Base-by-base conservation (phyloP, 2,113 vertebrate species). In the Astatotilapia flaviijosephi region DNA sequence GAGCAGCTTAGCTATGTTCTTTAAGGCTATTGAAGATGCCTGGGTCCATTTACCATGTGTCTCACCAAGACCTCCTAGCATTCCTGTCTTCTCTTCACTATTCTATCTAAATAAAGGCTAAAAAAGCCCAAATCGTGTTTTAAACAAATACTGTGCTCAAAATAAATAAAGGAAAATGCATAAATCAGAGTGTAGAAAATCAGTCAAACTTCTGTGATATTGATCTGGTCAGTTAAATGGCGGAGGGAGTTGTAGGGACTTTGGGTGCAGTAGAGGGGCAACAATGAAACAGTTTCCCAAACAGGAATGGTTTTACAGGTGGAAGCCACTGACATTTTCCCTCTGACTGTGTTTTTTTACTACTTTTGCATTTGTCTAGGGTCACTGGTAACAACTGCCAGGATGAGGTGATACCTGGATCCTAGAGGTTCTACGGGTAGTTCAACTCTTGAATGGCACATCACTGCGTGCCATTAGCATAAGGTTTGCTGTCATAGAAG, bases 401-500 rank as follows among this genome's bases (percentile, higher is more conserved):
- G 33, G 10, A 65, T 65, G 60, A 65, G 10, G 60, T 12, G 3
- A 65, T 65, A 65, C 33, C 10, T 65, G 60, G 33, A 65, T n/a
- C 10, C 60, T 37, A 21, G 19, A 21, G 35, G 4, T 40, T 68
- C 19, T 12, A 0, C 19, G 7, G 35, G 62, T 40, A 68, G 62
- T 68, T 40, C 35, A 68, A 14, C 35, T 68, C 35, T 65, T 65
- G 19, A 37, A 65, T 65, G 33, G 33, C 60, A 37, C 60, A 65
- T 65, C 10, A 21, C 19, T 21, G 6, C 1, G 0, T 2, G 1
- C 4, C 19, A 40, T 68, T 68, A 40, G 0, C 11, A 21, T 21
- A 6, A 21, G n/a, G 35, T 68, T 68, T 68, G n/a, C 2, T 68
- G 33, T 68, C 60, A 37, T 65, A 35, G 35, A 40, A 14, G 62